phyloP scores from a whole-genome alignment of 2,888 invertebrate species.

The Trissolcus japonicus region DNA sequence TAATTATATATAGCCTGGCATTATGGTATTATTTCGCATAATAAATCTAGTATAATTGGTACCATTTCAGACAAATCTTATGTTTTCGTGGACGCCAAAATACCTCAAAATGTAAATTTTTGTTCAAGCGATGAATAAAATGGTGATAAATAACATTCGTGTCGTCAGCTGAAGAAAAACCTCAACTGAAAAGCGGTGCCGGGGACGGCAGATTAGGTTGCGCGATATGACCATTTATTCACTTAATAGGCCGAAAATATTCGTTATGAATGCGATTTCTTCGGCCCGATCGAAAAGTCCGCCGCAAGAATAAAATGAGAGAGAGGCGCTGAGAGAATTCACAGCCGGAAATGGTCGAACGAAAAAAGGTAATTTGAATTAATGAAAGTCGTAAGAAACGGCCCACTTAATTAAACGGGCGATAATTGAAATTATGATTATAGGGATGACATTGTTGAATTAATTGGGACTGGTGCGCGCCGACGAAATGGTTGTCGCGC shows the following conservation, averaged over 20 bases:
- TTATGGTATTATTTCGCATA: too few species aligned
- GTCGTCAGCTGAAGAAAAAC: constrained; percentile 34
- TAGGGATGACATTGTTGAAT: constrained; percentile 16
- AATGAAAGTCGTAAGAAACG: constrained; percentile 34
- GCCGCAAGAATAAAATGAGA: not conserved
- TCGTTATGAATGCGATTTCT: constrained; percentile 29
- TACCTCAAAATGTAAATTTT: constrained; percentile 16
- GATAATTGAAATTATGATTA: constrained; percentile 41
- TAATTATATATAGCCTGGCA: too few species aligned
- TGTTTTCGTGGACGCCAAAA: not conserved
- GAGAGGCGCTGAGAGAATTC: constrained; percentile 13
- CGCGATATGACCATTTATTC: constrained; percentile 34
- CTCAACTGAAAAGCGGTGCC: constrained; percentile 18
- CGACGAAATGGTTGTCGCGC: constrained; percentile 18
- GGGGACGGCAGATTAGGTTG: constrained; percentile 21
- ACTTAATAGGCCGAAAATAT: constrained; percentile 25
- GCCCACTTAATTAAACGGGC: constrained; percentile 31
- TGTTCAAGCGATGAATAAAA: constrained; percentile 16
- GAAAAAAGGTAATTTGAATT: constrained; percentile 32
- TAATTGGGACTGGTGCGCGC: constrained; percentile 19
- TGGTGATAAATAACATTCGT: constrained; percentile 19
- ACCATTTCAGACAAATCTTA: too few species aligned
- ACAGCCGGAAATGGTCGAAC: constrained; percentile 31
- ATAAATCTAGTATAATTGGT: too few species aligned
- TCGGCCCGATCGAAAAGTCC: constrained; percentile 7